Evolutionary conservation across 2,797 vertebrate species (phyloP).

Genomic region (Brotula barbata): DNA sequence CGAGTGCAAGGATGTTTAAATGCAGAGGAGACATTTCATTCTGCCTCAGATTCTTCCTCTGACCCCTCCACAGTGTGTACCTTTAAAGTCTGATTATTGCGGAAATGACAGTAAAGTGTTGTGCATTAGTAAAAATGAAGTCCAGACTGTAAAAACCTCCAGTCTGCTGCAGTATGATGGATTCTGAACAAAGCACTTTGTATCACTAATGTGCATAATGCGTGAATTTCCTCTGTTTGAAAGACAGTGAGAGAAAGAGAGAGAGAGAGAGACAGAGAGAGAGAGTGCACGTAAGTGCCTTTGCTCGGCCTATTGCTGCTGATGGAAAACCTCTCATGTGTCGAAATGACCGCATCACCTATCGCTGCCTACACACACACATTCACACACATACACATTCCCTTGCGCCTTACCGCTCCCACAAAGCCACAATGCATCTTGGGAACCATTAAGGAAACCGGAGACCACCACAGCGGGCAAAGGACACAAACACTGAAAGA

Average conservation of each 20-base stretch:
- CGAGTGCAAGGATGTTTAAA: too few species aligned
- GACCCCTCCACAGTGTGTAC: too few species aligned
- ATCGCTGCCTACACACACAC: constrained; percentile 39
- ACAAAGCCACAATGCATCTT: constrained; percentile 84
- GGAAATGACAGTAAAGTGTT: too few species aligned
- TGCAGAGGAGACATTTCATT: too few species aligned
- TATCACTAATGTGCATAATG: constrained; percentile 40
- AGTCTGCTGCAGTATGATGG: constrained; percentile 18
- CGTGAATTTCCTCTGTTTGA: constrained; percentile 36
- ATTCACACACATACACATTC: constrained; percentile 37
- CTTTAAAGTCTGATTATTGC: too few species aligned
- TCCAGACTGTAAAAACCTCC: too few species aligned
- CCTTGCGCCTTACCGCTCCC: constrained; percentile 62
- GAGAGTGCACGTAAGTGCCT: constrained; percentile 59
- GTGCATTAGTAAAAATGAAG: too few species aligned
- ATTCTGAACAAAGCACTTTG: constrained; percentile 26
- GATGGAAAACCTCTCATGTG: constrained; percentile 78
- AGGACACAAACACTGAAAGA: constrained; percentile 80
- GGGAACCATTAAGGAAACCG: constrained; percentile 86
- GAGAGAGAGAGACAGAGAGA: constrained; percentile 15
- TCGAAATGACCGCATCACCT: constrained; percentile 78
- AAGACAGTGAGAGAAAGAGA: background rate
- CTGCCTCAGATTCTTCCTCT: too few species aligned
- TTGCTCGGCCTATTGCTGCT: constrained; percentile 64
- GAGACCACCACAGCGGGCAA: constrained; percentile 81